These are phyloP conservation scores for Anolis sagrei DNA, from an alignment of 2,113 vertebrate genomes.

Conservation along the genomic window DNA sequence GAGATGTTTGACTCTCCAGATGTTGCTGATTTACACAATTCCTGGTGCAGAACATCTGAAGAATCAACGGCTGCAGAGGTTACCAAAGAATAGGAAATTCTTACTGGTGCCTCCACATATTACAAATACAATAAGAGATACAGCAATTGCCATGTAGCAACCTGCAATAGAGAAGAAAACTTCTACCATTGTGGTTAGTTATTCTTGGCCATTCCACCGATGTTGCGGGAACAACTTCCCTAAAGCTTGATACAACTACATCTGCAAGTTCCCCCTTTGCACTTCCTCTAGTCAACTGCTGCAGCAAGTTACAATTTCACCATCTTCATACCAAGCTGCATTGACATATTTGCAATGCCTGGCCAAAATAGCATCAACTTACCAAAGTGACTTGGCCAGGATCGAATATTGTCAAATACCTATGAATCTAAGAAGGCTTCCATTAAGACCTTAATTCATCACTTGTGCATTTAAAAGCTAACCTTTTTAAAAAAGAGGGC, in stretches of 20 bases:
- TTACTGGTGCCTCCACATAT: not conserved
- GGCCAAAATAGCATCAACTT: too few relatives aligned
- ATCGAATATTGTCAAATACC: too few relatives aligned
- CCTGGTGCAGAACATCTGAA: not conserved
- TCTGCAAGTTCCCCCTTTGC: not conserved
- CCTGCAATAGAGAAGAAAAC: too few relatives aligned
- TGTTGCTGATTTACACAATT: not conserved
- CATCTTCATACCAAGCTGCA: not conserved
- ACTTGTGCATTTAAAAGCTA: too few relatives aligned
- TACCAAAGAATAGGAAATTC: too few relatives aligned
- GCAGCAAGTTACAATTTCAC: not conserved
- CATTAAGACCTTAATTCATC: too few relatives aligned
- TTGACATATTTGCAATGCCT: accelerated
- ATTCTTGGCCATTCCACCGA: not conserved
- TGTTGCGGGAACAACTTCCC: not conserved
- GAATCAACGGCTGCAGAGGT: not conserved
- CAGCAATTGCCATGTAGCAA: not conserved
- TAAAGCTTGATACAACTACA: too few relatives aligned
- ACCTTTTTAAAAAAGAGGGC: too few relatives aligned
- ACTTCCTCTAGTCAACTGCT: not conserved
- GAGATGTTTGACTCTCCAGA: too few relatives aligned
- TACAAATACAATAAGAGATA: accelerated
- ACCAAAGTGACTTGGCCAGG: too few relatives aligned
- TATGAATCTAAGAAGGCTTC: too few relatives aligned
- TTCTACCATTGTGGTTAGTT: not conserved